phyloP scores from a whole-genome alignment of 1,140 invertebrate species.

The Lineus longissimus region DNA sequence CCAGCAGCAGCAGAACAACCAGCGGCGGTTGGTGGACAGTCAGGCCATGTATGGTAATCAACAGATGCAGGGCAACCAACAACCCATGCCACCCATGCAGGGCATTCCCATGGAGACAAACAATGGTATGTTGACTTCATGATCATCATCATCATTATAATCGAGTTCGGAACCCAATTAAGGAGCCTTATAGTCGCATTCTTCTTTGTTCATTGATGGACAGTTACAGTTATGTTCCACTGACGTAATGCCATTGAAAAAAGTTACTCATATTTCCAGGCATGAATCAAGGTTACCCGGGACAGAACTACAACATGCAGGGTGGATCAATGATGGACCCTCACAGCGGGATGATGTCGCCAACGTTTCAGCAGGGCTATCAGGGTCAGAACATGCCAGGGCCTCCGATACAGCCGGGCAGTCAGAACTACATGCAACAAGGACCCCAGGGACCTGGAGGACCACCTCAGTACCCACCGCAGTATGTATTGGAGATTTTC shows the following conservation, averaged over 20 bases:
- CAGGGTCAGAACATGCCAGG: constrained; percentile 51
- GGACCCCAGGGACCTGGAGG: no score
- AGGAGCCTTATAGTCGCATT: neutral
- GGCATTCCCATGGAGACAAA: constrained; percentile 11
- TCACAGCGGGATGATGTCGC: constrained; percentile 32
- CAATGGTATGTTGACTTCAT: constrained; percentile 13
- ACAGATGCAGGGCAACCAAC: neutral
- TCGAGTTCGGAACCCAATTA: constrained; percentile 12
- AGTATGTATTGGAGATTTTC: constrained; percentile 12
- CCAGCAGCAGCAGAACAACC: constrained; percentile 20
- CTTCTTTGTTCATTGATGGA: neutral
- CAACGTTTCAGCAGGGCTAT: constrained; percentile 38
- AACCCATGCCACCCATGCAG: constrained; percentile 14
- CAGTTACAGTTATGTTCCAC: no score
- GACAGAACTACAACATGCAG: constrained; percentile 8
- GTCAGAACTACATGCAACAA: constrained; percentile 58
- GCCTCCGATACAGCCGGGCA: constrained; percentile 37
- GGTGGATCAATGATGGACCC: constrained; percentile 31
- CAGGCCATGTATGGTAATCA: constrained; percentile 9
- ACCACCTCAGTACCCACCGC: constrained; percentile 26
- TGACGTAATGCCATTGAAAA: no score
- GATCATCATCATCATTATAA: neutral
- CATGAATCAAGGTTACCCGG: constrained; percentile 4
- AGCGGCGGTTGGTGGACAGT: constrained; percentile 25
- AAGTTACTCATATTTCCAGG: neutral